These are phyloP conservation scores for Sipha maydis DNA, from an alignment of 2,888 invertebrate species.

Conservation along the genomic window DNA sequence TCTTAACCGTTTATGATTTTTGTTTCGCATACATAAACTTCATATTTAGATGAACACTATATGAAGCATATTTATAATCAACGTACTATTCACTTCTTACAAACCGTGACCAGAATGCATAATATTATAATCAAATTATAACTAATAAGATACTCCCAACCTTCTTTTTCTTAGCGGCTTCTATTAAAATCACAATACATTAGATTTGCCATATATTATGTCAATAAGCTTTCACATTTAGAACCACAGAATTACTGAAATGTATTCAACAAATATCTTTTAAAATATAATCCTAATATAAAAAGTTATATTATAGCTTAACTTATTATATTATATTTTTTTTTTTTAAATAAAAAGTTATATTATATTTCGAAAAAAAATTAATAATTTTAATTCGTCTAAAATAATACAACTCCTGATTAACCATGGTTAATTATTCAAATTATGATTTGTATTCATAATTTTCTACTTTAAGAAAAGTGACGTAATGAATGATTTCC, in stretches of 20 bases:
- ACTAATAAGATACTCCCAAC: background rate
- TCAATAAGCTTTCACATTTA: background rate
- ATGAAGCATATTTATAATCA: background rate
- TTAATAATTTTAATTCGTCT: background rate
- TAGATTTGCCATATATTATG: background rate
- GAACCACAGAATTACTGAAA: background rate
- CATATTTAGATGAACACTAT: background rate
- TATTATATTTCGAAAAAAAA: background rate
- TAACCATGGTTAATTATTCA: background rate
- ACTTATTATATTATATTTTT: no score
- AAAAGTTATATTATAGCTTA: background rate
- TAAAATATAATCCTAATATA: background rate
- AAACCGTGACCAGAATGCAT: background rate
- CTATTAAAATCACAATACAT: background rate
- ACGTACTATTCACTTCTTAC: background rate
- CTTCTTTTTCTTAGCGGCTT: background rate
- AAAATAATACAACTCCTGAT: background rate
- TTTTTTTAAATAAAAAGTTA: background rate
- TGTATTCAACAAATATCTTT: background rate
- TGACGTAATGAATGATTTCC: background rate
- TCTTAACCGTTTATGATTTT: slow-evolving; percentile 7
- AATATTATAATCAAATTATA: slow-evolving; percentile 4
- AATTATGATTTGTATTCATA: background rate
- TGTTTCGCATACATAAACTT: slow-evolving; percentile 20
- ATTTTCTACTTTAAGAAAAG: background rate